Percentiles rank a stretch among this genome's conserved stretches.
Conservation (phyloP, 2,113 vertebrate genomes). For the Hystrix brachyura region DNA sequence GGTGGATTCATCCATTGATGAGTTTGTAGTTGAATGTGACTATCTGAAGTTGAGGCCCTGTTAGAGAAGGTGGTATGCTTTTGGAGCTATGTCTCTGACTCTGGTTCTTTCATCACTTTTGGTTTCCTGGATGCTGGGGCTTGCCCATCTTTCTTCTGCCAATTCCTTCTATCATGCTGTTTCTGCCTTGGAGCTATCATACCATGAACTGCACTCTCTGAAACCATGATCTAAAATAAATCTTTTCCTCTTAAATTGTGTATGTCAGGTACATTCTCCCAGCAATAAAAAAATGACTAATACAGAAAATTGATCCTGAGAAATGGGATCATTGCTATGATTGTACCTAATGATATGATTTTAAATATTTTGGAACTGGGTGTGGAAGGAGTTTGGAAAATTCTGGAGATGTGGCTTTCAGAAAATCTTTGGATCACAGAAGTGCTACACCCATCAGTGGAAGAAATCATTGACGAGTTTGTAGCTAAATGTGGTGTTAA, state of each 20-base stretch:
- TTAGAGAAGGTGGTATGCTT: not conserved
- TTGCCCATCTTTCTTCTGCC: not conserved
- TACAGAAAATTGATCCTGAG: not conserved
- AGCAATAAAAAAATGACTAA: not conserved
- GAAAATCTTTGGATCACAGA: not conserved
- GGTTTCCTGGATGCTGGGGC: not conserved
- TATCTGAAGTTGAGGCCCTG: not conserved
- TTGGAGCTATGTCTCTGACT: not conserved
- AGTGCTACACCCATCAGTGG: not conserved
- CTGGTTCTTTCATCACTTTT: not conserved
- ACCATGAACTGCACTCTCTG: not conserved
- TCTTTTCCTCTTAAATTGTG: not conserved
- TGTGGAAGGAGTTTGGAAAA: not conserved
- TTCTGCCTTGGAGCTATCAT: not conserved
- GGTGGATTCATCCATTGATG: not conserved
- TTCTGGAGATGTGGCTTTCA: not conserved
- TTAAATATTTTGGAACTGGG: not conserved
- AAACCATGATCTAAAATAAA: not conserved
- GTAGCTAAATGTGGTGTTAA: not conserved
- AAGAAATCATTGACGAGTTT: not conserved
- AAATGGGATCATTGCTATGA: not conserved
- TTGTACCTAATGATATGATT: not conserved
- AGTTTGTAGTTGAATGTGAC: not conserved
- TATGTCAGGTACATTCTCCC: not conserved
- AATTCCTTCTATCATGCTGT: not conserved